These are phyloP conservation scores for Aplidium turbinatum DNA, from an alignment of 23 tunicate species.

Conservation along the genomic window DNA sequence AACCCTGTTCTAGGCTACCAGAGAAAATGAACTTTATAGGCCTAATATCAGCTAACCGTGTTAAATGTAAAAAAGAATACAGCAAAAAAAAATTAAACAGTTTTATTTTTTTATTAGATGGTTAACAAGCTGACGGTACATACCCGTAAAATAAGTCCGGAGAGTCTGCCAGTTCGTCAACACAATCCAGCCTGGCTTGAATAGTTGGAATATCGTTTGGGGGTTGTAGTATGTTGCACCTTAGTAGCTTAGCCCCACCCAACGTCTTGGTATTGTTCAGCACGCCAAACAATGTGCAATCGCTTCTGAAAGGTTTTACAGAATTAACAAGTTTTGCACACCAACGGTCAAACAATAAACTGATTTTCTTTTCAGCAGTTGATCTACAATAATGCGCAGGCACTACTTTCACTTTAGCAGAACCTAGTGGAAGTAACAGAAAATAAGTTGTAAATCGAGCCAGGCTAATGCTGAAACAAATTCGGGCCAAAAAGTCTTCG, in stretches of 20 bases:
- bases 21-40: too few species aligned
- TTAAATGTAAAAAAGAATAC: too few species aligned
- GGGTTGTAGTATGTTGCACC: slow-evolving; percentile 88
- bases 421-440: too few species aligned
- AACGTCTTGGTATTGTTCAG: slow-evolving; percentile 69
- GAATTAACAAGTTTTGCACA: too few species aligned
- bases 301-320: slow-evolving; percentile 43
- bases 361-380: not conserved
- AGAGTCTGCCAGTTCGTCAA: slow-evolving; percentile 61
- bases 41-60: too few species aligned
- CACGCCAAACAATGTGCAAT: slow-evolving; percentile 62
- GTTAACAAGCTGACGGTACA: not conserved
- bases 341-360: too few species aligned
- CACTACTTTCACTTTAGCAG: too few species aligned
- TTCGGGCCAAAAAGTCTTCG: too few species aligned
- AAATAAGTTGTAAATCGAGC: too few species aligned
- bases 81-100: too few species aligned
- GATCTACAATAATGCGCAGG: not conserved
- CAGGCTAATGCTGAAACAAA: too few species aligned
- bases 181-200: slow-evolving; percentile 68
- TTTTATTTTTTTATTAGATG: not conserved
- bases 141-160: slow-evolving; percentile 78
- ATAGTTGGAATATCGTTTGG: slow-evolving; percentile 72
- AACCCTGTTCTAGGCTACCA: too few species aligned
- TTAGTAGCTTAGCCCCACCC: slow-evolving; percentile 69